Conservation (phyloP, 2,113 vertebrate genomes). For the Neogale vison region DNA sequence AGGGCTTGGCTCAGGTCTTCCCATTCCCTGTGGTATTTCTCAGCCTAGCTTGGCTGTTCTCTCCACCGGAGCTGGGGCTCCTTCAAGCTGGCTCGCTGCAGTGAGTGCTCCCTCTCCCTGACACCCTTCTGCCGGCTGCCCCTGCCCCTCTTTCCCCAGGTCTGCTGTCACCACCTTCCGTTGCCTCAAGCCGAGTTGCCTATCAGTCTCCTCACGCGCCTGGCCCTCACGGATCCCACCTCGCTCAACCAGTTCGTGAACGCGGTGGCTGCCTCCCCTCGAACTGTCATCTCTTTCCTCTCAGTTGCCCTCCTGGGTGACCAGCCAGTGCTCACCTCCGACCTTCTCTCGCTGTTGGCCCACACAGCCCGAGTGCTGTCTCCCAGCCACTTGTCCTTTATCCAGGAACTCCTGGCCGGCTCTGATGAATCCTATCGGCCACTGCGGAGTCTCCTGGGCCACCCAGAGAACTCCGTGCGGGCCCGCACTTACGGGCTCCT, state of each 20-base stretch:
- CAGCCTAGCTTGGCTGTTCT: accelerated
- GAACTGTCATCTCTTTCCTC: conserved; percentile 72
- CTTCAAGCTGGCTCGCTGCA: background rate
- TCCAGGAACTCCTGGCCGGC: conserved; percentile 80
- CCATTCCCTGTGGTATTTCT: background rate
- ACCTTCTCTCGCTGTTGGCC: conserved; percentile 90
- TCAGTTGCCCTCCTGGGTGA: conserved; percentile 76
- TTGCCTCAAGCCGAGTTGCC: conserved; percentile 86
- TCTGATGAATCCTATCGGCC: conserved; percentile 66
- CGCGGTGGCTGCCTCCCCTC: conserved; percentile 71
- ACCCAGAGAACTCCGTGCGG: conserved; percentile 84
- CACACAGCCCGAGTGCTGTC: conserved; percentile 81
- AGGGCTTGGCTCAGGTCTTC: background rate
- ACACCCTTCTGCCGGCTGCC: background rate
- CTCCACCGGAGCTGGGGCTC: background rate
- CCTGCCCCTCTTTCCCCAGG: conserved; percentile 81
- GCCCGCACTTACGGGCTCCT: conserved; percentile 89
- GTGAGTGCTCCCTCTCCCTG: background rate
- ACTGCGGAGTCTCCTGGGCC: conserved; percentile 82
- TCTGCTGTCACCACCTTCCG: conserved; percentile 85
- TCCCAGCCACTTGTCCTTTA: conserved; percentile 72
- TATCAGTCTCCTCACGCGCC: conserved; percentile 89
- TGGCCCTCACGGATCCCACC: conserved; percentile 86
- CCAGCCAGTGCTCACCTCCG: conserved; percentile 83
- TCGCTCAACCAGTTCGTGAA: conserved; percentile 83